A percentile compares a stretch with the other conserved stretches of the same genome.
phyloP scores from a whole-genome alignment of 2,113 vertebrate species.

The Excalfactoria chinensis region DNA sequence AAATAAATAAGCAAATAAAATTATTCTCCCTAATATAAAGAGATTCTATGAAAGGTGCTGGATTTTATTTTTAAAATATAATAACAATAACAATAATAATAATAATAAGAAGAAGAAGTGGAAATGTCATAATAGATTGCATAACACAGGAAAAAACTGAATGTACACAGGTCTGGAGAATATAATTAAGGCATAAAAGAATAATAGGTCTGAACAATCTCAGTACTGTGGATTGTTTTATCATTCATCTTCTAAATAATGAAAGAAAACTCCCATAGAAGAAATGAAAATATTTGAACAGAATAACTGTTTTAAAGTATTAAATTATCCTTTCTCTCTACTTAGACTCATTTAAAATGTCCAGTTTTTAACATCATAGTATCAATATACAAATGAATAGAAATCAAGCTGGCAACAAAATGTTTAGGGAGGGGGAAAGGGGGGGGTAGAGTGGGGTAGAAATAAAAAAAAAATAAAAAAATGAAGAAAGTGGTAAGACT shows the following conservation, averaged over 20 bases:
- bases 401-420: neutral
- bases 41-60: neutral
- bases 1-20: neutral
- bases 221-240: neutral
- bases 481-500: neutral
- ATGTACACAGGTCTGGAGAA: neutral
- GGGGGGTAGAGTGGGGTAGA: too few relatives aligned
- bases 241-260: neutral
- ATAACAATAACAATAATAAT: neutral
- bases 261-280: fast-evolving
- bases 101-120: neutral
- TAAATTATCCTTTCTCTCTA: neutral
- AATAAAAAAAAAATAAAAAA: neutral
- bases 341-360: neutral
- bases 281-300: neutral
- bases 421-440: too few relatives aligned
- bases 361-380: neutral
- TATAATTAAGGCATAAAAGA: neutral
- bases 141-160: neutral
- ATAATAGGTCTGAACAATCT: neutral
- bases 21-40: fast-evolving
- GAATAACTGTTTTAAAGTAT: neutral
- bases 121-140: neutral
- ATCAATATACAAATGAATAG: neutral
- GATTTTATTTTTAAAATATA: too few relatives aligned